Percentiles rank a stretch among this genome's conserved stretches.
These are phyloP conservation scores for Eclectus roratus DNA, from an alignment of 2,113 vertebrate genomes.

Conservation along the genomic window DNA sequence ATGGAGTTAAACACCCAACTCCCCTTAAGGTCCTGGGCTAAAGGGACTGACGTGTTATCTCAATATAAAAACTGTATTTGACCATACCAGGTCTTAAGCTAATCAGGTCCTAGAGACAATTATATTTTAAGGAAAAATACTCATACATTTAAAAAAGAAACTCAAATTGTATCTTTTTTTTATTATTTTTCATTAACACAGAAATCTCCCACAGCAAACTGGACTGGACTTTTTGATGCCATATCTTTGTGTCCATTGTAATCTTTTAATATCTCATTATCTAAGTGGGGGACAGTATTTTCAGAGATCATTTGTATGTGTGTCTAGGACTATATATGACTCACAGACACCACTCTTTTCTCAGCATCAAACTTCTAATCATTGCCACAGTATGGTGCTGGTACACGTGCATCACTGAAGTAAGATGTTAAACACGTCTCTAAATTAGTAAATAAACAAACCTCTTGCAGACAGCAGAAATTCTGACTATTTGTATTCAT, in stretches of 20 bases:
- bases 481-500: slow-evolving; percentile 14
- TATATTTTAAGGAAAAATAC: not conserved
- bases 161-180: not conserved
- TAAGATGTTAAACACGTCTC: not conserved
- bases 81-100: not conserved
- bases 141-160: not conserved
- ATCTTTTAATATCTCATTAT: not conserved
- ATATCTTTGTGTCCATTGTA: not conserved
- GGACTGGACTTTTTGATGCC: not conserved
- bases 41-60: not conserved
- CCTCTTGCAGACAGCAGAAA: not conserved
- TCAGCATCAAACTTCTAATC: not conserved
- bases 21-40: not conserved
- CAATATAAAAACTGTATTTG: not conserved
- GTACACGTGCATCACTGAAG: not conserved
- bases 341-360: not conserved
- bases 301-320: not conserved
- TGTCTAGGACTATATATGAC: not conserved
- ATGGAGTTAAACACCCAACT: not conserved
- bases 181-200: not conserved
- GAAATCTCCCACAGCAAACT: not conserved
- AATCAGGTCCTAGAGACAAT: not conserved
- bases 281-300: not conserved
- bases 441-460: slow-evolving; percentile 22
- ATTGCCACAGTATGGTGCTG: not conserved